phyloP scores from a whole-genome alignment of 2,113 vertebrate genomes.

The Castor canadensis region DNA sequence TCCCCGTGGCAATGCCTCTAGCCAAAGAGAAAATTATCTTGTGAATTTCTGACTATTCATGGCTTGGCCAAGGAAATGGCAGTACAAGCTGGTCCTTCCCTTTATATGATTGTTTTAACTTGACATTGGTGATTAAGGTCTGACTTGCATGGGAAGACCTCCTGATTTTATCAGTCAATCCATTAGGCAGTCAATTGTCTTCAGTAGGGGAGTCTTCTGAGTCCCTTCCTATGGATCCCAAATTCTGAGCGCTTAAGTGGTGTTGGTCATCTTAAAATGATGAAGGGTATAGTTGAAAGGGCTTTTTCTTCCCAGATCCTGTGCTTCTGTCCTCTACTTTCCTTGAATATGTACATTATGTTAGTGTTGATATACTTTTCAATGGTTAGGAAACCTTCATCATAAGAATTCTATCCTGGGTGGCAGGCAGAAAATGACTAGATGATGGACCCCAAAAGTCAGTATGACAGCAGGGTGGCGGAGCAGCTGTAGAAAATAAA shows the following conservation, averaged over 20 bases:
- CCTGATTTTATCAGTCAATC: not conserved
- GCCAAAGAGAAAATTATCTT: not conserved
- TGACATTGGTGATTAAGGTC: not conserved
- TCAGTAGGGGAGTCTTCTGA: rapidly evolving
- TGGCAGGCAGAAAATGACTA: not conserved
- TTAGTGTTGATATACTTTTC: not conserved
- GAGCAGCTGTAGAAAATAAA: not conserved
- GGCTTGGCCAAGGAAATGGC: not conserved
- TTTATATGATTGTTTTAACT: not conserved
- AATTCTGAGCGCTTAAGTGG: not conserved
- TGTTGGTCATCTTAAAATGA: not conserved
- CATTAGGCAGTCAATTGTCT: not conserved
- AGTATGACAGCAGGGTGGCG: not conserved
- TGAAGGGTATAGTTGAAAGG: not conserved
- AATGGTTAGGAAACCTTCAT: not conserved
- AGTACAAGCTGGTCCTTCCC: not conserved
- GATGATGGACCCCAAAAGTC: not conserved
- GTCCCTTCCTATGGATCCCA: not conserved
- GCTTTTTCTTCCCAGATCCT: not conserved
- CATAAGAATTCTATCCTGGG: not conserved
- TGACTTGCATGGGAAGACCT: not conserved
- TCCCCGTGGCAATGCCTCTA: not conserved
- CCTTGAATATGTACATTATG: not conserved
- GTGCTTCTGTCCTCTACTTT: not conserved
- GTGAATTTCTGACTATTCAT: not conserved